Base-by-base conservation (phyloP, 2,113 vertebrate species). In the Arothron firmamentum region DNA sequence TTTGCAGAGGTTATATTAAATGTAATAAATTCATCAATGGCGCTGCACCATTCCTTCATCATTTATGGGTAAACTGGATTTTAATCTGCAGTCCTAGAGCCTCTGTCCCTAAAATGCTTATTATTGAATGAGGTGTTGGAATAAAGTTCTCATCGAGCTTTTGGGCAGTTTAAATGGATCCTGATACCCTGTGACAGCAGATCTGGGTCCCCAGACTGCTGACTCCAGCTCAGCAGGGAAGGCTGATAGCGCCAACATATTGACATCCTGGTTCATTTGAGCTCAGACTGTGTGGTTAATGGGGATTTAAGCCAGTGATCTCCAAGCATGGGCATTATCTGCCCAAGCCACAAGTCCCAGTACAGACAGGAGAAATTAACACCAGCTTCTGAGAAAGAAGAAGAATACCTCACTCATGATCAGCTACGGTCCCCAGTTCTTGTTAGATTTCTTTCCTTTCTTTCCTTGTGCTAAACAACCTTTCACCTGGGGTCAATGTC, bases 311-410 rank as follows among this genome's bases (percentile, higher is more conserved):
- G 34, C 57, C 66, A 63, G 59, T 53, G 59, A 59, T 61, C 31
- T 43, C 52, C 52, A 64, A 70, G 41, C 48, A 54, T 63, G 70
- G 72, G 56, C 58, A 56, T 74, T 63, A 53, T 78, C 68, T 0
- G 0, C 25, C 34, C 43, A 21, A 54, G 70, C 57, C 78, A 62
- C 70, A 62, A 74, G 59, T 59, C 38, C 52, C 46, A 19, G 47
- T 70, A 66, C 70, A 63, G 72, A 72, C 56, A 53, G 57, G 51
- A 47, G 41, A 49, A 69, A 70, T 80, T 65, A 58, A 47, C 71
- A 67, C 45, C 20, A 52, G 66, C 58, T 68, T 41, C 72, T 56
- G 42, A 58, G 43, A 54, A 14, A 55, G 2, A 38, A 38, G 10
- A 38, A 38, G 10, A 38, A 38, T 12, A 38, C 6, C 10, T 38